phyloP scores from a whole-genome alignment of 1,140 invertebrate species.

The Prorops nasuta region DNA sequence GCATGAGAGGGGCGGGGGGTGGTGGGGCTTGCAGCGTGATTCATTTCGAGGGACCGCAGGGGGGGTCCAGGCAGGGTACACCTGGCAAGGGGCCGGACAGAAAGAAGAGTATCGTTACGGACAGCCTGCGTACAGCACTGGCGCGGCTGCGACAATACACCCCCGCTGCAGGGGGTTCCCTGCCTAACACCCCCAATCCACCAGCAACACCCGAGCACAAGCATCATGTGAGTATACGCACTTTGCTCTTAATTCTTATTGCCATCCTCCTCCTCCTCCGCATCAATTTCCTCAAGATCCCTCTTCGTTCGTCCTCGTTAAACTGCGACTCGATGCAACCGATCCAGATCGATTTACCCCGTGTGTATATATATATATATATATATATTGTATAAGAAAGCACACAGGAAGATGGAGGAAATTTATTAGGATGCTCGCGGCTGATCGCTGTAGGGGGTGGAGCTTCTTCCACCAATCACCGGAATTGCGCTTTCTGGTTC shows the following conservation, averaged over 20 bases:
- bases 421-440: too few relatives aligned
- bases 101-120: slow-evolving; percentile 47
- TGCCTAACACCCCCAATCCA: slow-evolving; percentile 54
- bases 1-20: too few relatives aligned
- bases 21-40: too few relatives aligned
- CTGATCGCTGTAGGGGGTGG: too few relatives aligned
- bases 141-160: slow-evolving; percentile 58
- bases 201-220: slow-evolving; percentile 53
- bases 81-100: not conserved
- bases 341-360: not conserved
- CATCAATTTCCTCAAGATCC: too few relatives aligned
- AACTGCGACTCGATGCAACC: not conserved
- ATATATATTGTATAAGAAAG: too few relatives aligned
- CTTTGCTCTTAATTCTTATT: not conserved
- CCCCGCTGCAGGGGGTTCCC: slow-evolving; percentile 53
- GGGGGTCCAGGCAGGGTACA: too few relatives aligned
- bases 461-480: too few relatives aligned
- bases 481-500: too few relatives aligned
- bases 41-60: too few relatives aligned
- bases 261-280: not conserved
- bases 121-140: slow-evolving; percentile 57
- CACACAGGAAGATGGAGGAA: too few relatives aligned
- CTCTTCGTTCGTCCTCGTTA: not conserved
- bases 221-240: slow-evolving; percentile 44
- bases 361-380: not conserved